phyloP scores from a whole-genome alignment of 2,113 vertebrate genomes.

The Stigmatopora argus region DNA sequence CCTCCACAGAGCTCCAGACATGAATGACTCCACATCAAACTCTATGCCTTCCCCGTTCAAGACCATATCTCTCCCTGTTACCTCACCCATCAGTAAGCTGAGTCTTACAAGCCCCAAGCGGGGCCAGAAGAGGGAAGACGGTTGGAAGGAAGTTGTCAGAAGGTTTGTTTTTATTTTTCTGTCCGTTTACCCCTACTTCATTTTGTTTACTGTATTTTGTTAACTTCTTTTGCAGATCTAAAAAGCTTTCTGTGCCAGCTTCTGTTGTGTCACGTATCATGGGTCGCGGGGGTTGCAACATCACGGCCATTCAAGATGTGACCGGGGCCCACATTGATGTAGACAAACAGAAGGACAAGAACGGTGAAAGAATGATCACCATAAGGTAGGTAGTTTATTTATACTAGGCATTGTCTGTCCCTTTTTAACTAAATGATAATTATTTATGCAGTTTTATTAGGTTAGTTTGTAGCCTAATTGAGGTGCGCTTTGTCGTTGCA shows the following conservation, averaged over 20 bases:
- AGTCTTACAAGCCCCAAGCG: conserved; percentile 95
- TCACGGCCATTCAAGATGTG: conserved; percentile 97
- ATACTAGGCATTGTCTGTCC: background rate
- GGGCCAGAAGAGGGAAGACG: conserved; percentile 96
- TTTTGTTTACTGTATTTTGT: background rate
- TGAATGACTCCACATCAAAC: conserved; percentile 75
- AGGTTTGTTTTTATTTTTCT: conserved; percentile 67
- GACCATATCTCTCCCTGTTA: conserved; percentile 84
- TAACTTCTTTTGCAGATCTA: conserved; percentile 76
- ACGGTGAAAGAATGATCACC: conserved; percentile 98
- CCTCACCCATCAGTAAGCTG: conserved; percentile 87
- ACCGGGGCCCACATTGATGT: conserved; percentile 98
- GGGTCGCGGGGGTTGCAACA: conserved; percentile 97
- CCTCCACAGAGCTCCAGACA: conserved; percentile 76
- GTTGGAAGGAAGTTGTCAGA: conserved; percentile 98
- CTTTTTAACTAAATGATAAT: background rate
- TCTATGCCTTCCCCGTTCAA: conserved; percentile 82
- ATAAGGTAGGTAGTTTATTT: conserved; percentile 77
- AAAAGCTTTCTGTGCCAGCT: conserved; percentile 96
- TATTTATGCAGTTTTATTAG: background rate
- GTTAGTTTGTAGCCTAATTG: background rate
- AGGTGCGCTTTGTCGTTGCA: conserved; percentile 47
- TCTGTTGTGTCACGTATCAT: conserved; percentile 98
- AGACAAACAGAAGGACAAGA: conserved; percentile 99
- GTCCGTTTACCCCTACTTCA: too few relatives aligned